A percentile compares a stretch with the other conserved stretches of the same genome.
Evolutionary conservation across 2,888 invertebrate genomes (phyloP).

Genomic region (Tanaodytes sp.): DNA sequence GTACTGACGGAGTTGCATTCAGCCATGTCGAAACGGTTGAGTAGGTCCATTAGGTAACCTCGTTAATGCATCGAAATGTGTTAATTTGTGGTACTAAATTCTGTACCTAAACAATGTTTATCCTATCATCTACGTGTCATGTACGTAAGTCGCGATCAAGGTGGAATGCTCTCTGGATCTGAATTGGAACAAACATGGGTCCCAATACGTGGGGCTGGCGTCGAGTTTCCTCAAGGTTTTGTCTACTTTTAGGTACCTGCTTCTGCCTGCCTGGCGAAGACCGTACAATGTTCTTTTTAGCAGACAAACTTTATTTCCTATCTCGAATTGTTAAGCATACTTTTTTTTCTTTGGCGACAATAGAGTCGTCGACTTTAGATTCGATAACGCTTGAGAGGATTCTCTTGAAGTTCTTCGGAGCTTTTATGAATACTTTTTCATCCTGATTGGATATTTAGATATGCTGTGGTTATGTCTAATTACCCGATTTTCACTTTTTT

Average conservation of each 20-base stretch:
- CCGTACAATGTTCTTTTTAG: constrained; percentile 48
- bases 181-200: constrained; percentile 43
- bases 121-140: constrained; percentile 23
- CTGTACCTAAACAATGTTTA: constrained; percentile 39
- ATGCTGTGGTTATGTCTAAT: constrained; percentile 15
- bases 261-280: constrained; percentile 40
- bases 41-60: constrained; percentile 34
- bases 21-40: constrained; percentile 36
- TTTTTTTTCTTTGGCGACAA: neutral
- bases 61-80: constrained; percentile 21
- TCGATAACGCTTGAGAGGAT: constrained; percentile 18
- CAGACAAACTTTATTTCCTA: constrained; percentile 36
- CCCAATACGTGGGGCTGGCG: constrained; percentile 29
- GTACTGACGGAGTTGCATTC: constrained; percentile 38
- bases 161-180: constrained; percentile 10
- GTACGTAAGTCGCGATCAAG: constrained; percentile 25
- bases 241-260: constrained; percentile 35
- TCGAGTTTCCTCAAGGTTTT: constrained; percentile 16
- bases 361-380: neutral
- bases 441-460: constrained; percentile 11
- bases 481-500: neutral
- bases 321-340: constrained; percentile 12
- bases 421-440: constrained; percentile 9
- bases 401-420: constrained; percentile 16
- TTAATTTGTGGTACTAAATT: constrained; percentile 17